Evolutionary conservation across 2,113 vertebrate genomes (phyloP).

Genomic region (Aspiorhynchus laticeps): DNA sequence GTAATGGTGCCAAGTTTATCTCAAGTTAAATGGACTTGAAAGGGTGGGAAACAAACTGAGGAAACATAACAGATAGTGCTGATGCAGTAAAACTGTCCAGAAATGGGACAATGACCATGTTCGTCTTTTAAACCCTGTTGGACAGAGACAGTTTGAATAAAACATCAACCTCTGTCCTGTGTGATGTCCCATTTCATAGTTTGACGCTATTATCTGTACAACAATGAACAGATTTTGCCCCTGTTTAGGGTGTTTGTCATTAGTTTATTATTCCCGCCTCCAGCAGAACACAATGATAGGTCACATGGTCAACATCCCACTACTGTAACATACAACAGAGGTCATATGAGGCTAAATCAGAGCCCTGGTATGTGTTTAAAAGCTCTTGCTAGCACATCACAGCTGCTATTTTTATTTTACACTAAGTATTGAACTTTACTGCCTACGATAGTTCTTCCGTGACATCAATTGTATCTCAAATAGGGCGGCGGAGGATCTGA

Average conservation of each 20-base stretch:
- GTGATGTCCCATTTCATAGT: neutral
- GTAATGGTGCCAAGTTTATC: slow-evolving; percentile 35
- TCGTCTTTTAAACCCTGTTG: neutral
- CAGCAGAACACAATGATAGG: neutral
- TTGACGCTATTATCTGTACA: neutral
- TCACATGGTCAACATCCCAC: neutral
- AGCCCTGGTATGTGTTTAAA: neutral
- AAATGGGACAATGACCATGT: neutral
- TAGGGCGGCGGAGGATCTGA: neutral
- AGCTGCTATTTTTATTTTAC: neutral
- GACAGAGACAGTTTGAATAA: neutral
- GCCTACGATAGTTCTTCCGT: neutral
- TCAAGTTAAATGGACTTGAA: neutral
- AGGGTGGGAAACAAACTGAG: neutral
- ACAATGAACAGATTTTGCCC: neutral
- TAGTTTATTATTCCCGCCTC: slow-evolving; percentile 1
- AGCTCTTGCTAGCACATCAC: neutral
- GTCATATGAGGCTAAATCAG: slow-evolving; percentile 2
- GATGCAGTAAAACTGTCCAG: neutral
- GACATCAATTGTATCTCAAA: neutral
- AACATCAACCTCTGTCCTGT: neutral
- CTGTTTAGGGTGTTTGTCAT: neutral
- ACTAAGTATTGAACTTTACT: neutral
- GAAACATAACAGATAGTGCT: neutral
- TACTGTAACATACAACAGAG: neutral